These are phyloP conservation scores for Trinectes maculatus DNA, from an alignment of 2,113 vertebrate genomes.

Conservation along the genomic window DNA sequence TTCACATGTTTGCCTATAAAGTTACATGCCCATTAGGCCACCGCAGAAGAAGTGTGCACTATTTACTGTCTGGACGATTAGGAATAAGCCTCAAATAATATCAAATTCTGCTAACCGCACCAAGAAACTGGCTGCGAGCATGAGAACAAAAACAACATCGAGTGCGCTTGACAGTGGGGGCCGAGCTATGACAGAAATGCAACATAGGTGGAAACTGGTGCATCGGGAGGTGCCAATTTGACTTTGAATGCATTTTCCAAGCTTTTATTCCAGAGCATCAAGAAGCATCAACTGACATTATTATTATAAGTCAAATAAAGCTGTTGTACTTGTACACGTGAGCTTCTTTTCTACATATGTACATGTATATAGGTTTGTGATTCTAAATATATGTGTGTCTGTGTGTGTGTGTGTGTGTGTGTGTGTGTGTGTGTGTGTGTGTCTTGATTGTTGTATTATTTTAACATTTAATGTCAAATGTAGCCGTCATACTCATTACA, in stretches of 20 bases:
- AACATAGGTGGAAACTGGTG: slow-evolving; percentile 63
- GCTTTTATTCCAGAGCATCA: slow-evolving; percentile 8
- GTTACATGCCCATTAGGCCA: slow-evolving; percentile 78
- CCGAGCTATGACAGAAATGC: slow-evolving; percentile 68
- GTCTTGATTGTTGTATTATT: too few species aligned
- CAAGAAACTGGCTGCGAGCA: slow-evolving; percentile 63
- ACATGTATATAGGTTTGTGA: too few species aligned
- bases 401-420: too few species aligned
- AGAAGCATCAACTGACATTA: slow-evolving; percentile 5
- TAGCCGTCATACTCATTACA: too few species aligned
- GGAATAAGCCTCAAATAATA: slow-evolving; percentile 74
- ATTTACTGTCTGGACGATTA: slow-evolving; percentile 79
- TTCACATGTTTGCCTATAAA: slow-evolving; percentile 81
- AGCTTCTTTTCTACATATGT: too few species aligned
- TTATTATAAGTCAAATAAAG: slow-evolving; percentile 14
- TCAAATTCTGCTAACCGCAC: slow-evolving; percentile 72
- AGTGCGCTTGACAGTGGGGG: slow-evolving; percentile 33
- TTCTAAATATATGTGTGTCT: too few species aligned
- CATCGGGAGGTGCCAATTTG: slow-evolving; percentile 32
- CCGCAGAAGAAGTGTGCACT: slow-evolving; percentile 77
- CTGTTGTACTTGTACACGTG: not conserved
- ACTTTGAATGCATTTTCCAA: slow-evolving; percentile 38
- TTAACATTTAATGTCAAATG: too few species aligned
- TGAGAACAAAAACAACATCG: slow-evolving; percentile 60
- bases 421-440: too few species aligned